Conservation (phyloP, 1,140 invertebrate species). For the Magallana gigas region DNA sequence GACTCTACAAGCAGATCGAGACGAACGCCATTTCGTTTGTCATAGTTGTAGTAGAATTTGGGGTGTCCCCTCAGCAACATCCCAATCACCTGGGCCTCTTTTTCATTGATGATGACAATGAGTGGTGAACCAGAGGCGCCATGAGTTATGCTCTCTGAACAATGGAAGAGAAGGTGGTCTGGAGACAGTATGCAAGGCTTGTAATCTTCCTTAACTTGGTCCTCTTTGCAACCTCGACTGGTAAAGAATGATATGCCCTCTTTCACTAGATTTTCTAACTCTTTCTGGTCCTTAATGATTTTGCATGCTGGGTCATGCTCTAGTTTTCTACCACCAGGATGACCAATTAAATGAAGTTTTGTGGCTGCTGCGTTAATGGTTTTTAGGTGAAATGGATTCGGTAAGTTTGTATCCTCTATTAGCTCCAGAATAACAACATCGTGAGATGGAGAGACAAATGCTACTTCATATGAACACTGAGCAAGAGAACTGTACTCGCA, state of each 20-base stretch:
- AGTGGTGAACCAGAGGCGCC: neutral
- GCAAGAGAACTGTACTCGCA: too few relatives aligned
- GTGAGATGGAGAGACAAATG: neutral
- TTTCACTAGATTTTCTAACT: neutral
- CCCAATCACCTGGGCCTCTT: neutral
- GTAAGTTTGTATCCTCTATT: neutral
- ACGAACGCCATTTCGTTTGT: neutral
- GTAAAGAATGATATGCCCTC: neutral
- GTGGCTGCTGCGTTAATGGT: neutral
- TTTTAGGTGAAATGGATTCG: neutral
- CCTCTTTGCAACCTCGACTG: neutral
- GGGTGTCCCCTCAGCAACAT: neutral
- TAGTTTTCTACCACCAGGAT: neutral
- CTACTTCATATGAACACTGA: neutral
- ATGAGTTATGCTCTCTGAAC: neutral
- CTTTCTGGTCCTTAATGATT: neutral
- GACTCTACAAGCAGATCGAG: neutral
- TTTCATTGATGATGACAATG: neutral
- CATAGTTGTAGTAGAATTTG: neutral
- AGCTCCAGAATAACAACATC: neutral
- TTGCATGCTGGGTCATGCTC: neutral
- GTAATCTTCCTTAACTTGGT: neutral
- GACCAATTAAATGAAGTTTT: neutral
- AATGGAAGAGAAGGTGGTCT: neutral
- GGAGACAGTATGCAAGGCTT: neutral